Base-by-base conservation (phyloP, 2,888 invertebrate species). In the Sabatieria punctata region DNA sequence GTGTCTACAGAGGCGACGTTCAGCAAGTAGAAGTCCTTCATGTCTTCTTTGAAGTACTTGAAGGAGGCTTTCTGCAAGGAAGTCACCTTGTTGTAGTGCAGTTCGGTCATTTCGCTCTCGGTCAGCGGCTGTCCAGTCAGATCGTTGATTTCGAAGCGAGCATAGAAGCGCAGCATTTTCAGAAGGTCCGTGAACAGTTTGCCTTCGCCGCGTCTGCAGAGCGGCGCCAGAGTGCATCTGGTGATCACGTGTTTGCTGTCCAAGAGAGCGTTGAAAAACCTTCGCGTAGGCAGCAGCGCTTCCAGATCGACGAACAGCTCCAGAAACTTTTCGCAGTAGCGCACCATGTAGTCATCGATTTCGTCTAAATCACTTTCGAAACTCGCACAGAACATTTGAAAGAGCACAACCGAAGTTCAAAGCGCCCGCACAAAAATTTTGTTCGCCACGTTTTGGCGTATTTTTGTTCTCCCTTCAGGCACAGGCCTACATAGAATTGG, bases 1-100 rank as follows among this genome's bases (percentile, higher is more conserved):
- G 83, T 85, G 63, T 97, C 91, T n/a, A 97, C 83, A 57, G 80
- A 82, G 1, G 86, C 86, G 15, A 97, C 91, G 69, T 91, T 95
- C 0, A 86, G 78, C 30, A 97, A 70, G 0, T 89, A 78, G 69
- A 97, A 93, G 53, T 79, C 75, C 39, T 80, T 73, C 46, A 95
- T 51, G n/a, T 63, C 68, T 55, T 86, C 79, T 4, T 82, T 78
- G 66, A 86, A 91, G 65, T 88, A 83, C 1, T 83, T 80, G 68
- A 89, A 97, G 0, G 85, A 82, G 0, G 86, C 88, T 73, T 82
- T 84, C 80, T 91, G 91, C 45, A 97, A 71, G 0, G 83, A 82
- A 2, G 84, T 85, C 36, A 97, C 86, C 66, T 81, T 80, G 24
- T 83, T 78, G 65, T 95, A 97, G 68, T 97, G 97, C 25, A 82